Conservation (phyloP, 1,140 invertebrate genomes). For the Oryzaephilus surinamensis region DNA sequence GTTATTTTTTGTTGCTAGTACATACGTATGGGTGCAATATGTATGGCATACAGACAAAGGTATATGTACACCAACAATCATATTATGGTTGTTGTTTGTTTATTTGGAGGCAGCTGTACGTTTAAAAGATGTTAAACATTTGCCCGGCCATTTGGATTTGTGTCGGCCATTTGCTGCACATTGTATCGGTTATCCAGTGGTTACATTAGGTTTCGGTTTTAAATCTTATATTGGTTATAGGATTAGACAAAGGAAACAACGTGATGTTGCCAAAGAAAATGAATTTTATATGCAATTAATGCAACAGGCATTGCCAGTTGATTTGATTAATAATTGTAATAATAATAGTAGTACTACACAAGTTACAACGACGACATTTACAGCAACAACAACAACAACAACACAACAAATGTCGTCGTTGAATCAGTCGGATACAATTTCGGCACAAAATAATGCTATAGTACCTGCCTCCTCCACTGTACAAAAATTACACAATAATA, state of each 20-base stretch:
- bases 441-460: slow-evolving; percentile 1
- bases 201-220: slow-evolving; percentile 92
- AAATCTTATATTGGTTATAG: slow-evolving; percentile 77
- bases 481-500: slow-evolving; percentile 23
- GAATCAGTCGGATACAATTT: slow-evolving; percentile 7
- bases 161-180: slow-evolving; percentile 97
- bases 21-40: slow-evolving; percentile 98
- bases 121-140: slow-evolving; percentile 74
- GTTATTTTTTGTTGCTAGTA: slow-evolving; percentile 95
- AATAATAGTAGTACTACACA: background rate
- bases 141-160: slow-evolving; percentile 84
- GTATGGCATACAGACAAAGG: slow-evolving; percentile 95
- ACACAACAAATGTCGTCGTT: background rate
- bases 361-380: slow-evolving; percentile 41
- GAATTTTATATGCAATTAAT: slow-evolving; percentile 90
- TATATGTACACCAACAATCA: slow-evolving; percentile 87
- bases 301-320: slow-evolving; percentile 71
- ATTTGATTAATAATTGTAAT: background rate
- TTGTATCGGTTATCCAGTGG: slow-evolving; percentile 94
- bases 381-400: background rate
- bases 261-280: slow-evolving; percentile 89
- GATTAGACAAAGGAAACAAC: slow-evolving; percentile 82
- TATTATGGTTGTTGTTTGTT: slow-evolving; percentile 90
- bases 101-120: slow-evolving; percentile 89
- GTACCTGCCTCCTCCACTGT: slow-evolving; percentile 11